These are phyloP conservation scores for Delphinapterus leucas DNA, from an alignment of 2,113 vertebrate species.

Conservation along the genomic window DNA sequence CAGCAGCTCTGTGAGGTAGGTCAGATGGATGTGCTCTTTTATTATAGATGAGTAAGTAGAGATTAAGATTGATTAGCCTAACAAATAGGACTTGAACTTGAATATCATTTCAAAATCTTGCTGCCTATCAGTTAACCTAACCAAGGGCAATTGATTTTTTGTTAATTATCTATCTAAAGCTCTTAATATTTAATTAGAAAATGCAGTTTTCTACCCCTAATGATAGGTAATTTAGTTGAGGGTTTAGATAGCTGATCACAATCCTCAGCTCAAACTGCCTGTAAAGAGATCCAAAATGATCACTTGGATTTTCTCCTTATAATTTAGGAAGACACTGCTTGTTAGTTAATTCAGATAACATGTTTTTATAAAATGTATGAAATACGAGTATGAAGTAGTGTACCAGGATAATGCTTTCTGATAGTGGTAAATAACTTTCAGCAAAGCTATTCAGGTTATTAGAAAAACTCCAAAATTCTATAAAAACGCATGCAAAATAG, in stretches of 20 bases:
- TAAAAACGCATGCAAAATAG: neutral
- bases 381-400: neutral
- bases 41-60: neutral
- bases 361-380: neutral
- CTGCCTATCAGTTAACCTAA: neutral
- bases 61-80: neutral
- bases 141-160: neutral
- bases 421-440: neutral
- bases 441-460: neutral
- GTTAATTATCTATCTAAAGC: neutral
- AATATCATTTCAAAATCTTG: neutral
- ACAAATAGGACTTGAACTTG: neutral
- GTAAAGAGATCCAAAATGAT: neutral
- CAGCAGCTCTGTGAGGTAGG: neutral
- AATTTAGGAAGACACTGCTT: neutral
- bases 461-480: neutral
- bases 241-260: neutral
- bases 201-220: neutral
- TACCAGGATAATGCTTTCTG: neutral
- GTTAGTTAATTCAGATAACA: neutral
- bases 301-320: neutral
- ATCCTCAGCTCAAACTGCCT: neutral
- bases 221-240: neutral
- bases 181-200: slow-evolving; percentile 9
- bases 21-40: neutral